A percentile compares a stretch with the other conserved stretches of the same genome.
Conservation (phyloP, 1,140 invertebrate genomes). For the Rhyzopertha dominica region DNA sequence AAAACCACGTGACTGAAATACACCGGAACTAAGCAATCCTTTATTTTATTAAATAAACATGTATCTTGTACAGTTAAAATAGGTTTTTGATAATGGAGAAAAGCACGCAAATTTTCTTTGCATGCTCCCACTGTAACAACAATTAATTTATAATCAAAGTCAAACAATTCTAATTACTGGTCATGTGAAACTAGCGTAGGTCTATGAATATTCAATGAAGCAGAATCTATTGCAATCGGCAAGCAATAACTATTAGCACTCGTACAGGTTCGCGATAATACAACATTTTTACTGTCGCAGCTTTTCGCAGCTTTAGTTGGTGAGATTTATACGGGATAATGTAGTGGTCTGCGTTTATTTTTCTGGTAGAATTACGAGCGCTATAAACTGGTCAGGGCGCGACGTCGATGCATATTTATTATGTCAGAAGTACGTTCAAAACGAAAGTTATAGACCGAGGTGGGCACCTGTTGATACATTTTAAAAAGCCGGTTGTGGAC, state of each 20-base stretch:
- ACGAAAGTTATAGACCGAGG: conserved; percentile 10
- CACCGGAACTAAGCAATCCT: too few species aligned
- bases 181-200: conserved; percentile 25
- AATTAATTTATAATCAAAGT: conserved; percentile 24
- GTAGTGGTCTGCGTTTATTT: too few species aligned
- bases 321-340: too few species aligned
- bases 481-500: conserved; percentile 11
- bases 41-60: too few species aligned
- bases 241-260: conserved; percentile 22
- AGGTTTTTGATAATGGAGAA: too few species aligned
- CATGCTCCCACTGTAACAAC: too few species aligned
- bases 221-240: conserved; percentile 26
- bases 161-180: conserved; percentile 32
- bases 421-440: conserved; percentile 10
- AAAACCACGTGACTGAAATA: too few species aligned
- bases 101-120: too few species aligned
- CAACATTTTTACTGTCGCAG: too few species aligned
- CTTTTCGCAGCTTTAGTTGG: too few species aligned
- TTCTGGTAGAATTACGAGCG: neutral
- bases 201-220: conserved; percentile 30
- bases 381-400: conserved; percentile 5
- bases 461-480: conserved; percentile 13
- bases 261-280: too few species aligned
- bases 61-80: too few species aligned
- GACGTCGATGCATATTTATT: conserved; percentile 10